Percentiles rank a stretch among this genome's conserved stretches.
These are phyloP conservation scores for Naja naja DNA, from an alignment of 2,113 vertebrate species.

Conservation along the genomic window DNA sequence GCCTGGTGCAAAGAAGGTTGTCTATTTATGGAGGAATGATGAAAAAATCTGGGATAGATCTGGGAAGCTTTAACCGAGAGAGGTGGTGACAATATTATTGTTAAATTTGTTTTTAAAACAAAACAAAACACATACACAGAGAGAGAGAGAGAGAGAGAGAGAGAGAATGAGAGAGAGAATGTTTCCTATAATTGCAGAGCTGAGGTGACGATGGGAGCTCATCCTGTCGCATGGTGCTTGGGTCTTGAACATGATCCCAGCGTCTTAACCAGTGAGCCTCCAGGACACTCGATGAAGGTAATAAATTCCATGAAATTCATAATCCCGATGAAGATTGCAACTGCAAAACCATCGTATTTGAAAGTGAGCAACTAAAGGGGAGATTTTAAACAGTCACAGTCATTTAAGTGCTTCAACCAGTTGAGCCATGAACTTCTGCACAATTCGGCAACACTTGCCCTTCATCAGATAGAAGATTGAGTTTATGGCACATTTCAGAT, in stretches of 20 bases:
- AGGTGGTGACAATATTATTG: not conserved
- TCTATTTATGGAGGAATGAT: conserved; percentile 27
- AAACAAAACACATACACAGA: no score
- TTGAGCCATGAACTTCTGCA: not conserved
- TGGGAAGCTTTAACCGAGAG: not conserved
- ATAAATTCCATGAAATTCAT: not conserved
- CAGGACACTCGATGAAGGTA: not conserved
- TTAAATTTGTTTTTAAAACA: not conserved
- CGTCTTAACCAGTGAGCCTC: not conserved
- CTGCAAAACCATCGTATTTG: not conserved
- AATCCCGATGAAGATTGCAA: not conserved
- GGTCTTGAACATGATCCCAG: not conserved
- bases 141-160: no score
- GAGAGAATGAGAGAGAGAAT: no score
- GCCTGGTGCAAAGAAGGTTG: conserved; percentile 31
- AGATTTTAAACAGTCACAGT: not conserved
- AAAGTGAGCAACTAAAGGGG: not conserved
- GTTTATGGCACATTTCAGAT: conserved; percentile 12
- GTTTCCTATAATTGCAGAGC: not conserved
- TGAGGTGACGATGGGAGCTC: not conserved
- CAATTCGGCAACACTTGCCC: not conserved
- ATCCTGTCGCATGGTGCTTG: rapidly evolving
- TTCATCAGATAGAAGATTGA: not conserved
- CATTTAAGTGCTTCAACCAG: not conserved
- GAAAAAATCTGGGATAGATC: no score